phyloP scores from a whole-genome alignment of 2,113 vertebrate genomes.

The Bambusicola thoracicus region DNA sequence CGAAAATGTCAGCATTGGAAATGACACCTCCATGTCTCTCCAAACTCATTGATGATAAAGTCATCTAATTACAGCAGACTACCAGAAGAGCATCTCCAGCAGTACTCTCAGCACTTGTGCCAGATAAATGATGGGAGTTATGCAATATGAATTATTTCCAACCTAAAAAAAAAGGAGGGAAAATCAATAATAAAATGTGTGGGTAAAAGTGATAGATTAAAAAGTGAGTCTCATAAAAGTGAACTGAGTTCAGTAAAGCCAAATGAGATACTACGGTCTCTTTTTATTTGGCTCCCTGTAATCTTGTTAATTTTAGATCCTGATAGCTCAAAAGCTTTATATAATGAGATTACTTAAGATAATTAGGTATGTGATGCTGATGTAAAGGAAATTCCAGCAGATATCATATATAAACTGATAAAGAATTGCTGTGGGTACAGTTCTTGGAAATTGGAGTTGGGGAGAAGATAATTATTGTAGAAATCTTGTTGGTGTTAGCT shows the following conservation, averaged over 20 bases:
- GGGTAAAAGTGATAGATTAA: slow-evolving; percentile 13
- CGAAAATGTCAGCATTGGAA: neutral
- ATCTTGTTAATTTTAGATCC: slow-evolving; percentile 25
- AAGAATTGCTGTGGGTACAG: neutral
- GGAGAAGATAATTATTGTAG: slow-evolving; percentile 1
- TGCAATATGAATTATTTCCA: neutral
- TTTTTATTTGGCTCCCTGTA: neutral
- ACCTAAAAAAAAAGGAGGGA: neutral
- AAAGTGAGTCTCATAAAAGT: slow-evolving; percentile 20
- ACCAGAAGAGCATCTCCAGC: neutral
- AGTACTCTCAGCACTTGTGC: neutral
- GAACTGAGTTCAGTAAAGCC: slow-evolving; percentile 39
- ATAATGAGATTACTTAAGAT: slow-evolving; percentile 38
- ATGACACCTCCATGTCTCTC: neutral
- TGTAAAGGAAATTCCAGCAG: slow-evolving; percentile 29
- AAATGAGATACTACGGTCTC: neutral
- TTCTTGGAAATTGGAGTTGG: slow-evolving; percentile 20
- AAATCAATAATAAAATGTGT: neutral
- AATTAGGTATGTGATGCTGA: slow-evolving; percentile 49
- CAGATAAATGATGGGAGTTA: neutral
- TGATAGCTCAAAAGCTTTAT: slow-evolving; percentile 37
- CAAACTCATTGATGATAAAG: neutral
- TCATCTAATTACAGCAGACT: neutral
- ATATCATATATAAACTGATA: neutral
- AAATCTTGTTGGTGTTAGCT: slow-evolving; percentile 15